Base-by-base conservation (phyloP, 1,140 invertebrate genomes). In the Gonioctena quinquepunctata region DNA sequence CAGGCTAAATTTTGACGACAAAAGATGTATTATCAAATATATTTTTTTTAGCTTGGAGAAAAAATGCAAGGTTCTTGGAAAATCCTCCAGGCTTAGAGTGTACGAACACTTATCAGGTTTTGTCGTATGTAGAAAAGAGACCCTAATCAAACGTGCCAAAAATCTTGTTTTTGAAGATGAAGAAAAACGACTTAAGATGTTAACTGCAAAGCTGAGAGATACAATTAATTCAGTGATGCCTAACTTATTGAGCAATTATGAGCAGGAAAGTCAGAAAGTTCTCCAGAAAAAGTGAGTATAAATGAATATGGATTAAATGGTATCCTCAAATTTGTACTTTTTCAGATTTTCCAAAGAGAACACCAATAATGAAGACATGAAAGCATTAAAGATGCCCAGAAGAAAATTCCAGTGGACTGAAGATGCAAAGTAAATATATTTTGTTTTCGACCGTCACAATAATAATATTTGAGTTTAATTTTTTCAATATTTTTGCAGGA, bases 91-190 rank as follows among this genome's bases (percentile, higher is more conserved):
- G 72, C 80, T 87, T 61, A 86, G 88, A 60, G 83, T 86, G 5
- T 92, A 90, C 76, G 85, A 84, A 68, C 88, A 92, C 82, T 82
- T 93, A 49, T 86, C 90, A 2, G 83, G 84, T 4, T 89, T 87
- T 80, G 81, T 92, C 50, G 87, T 88, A 23, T 90, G 89, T 80
- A 88, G 87, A n/a, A 92, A 91, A 82, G 87, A 89, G 54, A 90
- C 89, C 2, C 81, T 93, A 25, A 82, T 89, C 19, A 90, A 89
- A 75, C 84, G 90, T 60, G 89, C 89, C 19, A 92, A 91, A 79
- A 90, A 89, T 77, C 81, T 92, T 8, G 83, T 87, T 33, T 77
- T 89, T 1, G 86, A 88, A 65, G 85, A 89, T 72, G 88, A 89
- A 57, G 82, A 89, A 81, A 81, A 85, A 67, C 87, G 86, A 76